Evolutionary conservation across 2,888 invertebrate genomes (phyloP).

Genomic region (Pseudococcus viburni): DNA sequence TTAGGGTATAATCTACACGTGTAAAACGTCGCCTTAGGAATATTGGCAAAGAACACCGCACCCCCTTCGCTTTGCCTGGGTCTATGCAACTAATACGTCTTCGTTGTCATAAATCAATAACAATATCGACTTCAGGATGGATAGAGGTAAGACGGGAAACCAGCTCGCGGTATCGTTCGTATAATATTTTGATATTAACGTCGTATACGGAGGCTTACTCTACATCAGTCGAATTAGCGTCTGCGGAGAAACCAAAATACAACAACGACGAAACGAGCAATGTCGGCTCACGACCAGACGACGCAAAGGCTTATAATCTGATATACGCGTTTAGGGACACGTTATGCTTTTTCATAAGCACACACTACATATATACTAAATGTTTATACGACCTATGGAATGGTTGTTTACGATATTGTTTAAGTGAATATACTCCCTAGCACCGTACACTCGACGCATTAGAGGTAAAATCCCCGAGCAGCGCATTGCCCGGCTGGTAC

Average conservation of each 20-base stretch:
- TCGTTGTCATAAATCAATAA: no score
- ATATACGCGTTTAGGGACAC: conserved; percentile 49
- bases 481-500: background rate
- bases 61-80: no score
- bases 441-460: background rate
- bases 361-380: conserved; percentile 23
- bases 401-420: conserved; percentile 41
- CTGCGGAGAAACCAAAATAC: background rate
- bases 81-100: no score
- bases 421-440: background rate
- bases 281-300: background rate
- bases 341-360: conserved; percentile 47
- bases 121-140: no score
- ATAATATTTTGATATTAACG: conserved; percentile 2
- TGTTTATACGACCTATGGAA: background rate
- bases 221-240: conserved; percentile 3
- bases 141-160: no score
- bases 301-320: conserved; percentile 32
- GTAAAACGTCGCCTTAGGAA: no score
- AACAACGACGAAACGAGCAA: background rate
- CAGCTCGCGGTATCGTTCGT: background rate
- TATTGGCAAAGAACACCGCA: no score
- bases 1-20: no score
- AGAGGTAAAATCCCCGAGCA: background rate
- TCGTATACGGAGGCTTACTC: background rate